phyloP scores from a whole-genome alignment of 2,113 vertebrate genomes.

The Grus americana region DNA sequence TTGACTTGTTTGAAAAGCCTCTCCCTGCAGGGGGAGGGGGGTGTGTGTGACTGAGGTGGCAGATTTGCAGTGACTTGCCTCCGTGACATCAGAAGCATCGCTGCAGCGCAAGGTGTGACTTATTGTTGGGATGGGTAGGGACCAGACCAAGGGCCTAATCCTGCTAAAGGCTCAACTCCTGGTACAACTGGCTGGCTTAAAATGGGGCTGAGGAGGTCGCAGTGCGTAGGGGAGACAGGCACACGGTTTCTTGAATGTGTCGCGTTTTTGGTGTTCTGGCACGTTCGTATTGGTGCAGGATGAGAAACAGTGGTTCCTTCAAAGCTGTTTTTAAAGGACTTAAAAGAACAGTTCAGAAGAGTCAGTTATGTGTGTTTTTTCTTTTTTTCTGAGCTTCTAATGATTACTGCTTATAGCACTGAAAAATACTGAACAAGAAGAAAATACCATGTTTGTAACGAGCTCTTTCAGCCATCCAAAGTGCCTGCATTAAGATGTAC shows the following conservation, averaged over 20 bases:
- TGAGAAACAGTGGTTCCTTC: neutral
- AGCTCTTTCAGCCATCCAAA: neutral
- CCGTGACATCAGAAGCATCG: neutral
- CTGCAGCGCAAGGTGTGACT: neutral
- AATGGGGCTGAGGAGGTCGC: neutral
- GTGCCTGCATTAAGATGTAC: neutral
- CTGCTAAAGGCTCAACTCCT: neutral
- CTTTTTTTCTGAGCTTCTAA: neutral
- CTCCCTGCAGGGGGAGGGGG: neutral
- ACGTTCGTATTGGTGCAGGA: neutral
- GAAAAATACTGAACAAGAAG: neutral
- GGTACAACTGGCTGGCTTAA: neutral
- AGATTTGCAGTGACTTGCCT: constrained; percentile 16
- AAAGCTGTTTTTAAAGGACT: neutral
- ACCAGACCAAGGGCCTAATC: neutral
- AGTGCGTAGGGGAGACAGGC: neutral
- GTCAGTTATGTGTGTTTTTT: neutral
- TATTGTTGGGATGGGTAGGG: neutral
- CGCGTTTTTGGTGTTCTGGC: neutral
- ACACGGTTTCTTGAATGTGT: accelerated
- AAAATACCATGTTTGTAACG: neutral
- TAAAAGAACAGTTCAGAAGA: neutral
- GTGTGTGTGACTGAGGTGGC: neutral
- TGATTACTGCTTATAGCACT: neutral
- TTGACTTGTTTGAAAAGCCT: neutral